These are phyloP conservation scores for Polia nebulosa DNA, from an alignment of 2,888 invertebrate species.

Conservation along the genomic window DNA sequence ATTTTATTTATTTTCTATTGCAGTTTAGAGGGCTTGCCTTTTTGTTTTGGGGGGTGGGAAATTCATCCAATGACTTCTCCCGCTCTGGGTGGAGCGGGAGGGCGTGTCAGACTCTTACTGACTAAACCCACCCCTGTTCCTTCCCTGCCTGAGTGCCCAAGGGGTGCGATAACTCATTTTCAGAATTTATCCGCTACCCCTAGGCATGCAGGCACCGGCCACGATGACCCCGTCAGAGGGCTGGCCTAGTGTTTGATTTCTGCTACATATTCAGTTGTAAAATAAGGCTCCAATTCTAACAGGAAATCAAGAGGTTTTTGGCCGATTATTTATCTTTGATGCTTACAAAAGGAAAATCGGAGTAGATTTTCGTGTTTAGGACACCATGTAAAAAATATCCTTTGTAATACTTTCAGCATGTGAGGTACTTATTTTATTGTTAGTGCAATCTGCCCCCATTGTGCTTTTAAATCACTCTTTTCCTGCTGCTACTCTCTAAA, in stretches of 20 bases:
- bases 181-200: too few relatives aligned
- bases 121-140: too few relatives aligned
- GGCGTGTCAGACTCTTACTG: too few relatives aligned
- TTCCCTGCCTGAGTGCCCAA: too few relatives aligned
- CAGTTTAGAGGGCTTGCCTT: not conserved
- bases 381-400: constrained; percentile 7
- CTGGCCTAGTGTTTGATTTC: not conserved
- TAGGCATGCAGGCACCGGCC: too few relatives aligned
- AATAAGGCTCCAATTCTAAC: not conserved
- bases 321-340: not conserved
- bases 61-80: too few relatives aligned
- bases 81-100: too few relatives aligned
- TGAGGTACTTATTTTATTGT: constrained; percentile 25
- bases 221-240: too few relatives aligned
- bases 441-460: constrained; percentile 33
- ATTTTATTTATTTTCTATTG: not conserved
- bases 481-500: constrained; percentile 28
- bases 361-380: constrained; percentile 2
- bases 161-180: too few relatives aligned
- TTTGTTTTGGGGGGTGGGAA: too few relatives aligned
- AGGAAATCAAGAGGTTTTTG: not conserved
- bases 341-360: not conserved
- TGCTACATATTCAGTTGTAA: not conserved
- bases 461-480: constrained; percentile 38
- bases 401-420: constrained; percentile 9